These are phyloP conservation scores for Palloptera scutellata DNA, from an alignment of 2,888 invertebrate species.

Conservation along the genomic window DNA sequence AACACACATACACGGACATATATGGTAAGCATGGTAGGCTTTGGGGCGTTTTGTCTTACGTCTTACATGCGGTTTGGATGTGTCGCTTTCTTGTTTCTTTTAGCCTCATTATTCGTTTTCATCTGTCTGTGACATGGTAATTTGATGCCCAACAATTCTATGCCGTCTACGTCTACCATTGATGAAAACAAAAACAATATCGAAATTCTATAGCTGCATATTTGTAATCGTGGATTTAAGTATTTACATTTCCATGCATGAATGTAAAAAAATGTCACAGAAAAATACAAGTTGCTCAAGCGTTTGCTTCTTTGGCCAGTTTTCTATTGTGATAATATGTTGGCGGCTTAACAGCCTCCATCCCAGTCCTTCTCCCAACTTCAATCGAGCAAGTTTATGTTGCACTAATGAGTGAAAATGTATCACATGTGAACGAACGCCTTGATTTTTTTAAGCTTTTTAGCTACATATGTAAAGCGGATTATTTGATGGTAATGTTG, in stretches of 20 bases:
- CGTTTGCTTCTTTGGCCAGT: background rate
- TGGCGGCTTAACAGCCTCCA: too few relatives aligned
- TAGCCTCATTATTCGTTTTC: constrained; percentile 34
- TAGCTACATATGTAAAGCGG: constrained; percentile 41
- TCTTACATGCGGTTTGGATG: constrained; percentile 2
- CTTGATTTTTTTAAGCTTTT: constrained; percentile 36
- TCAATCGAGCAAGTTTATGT: background rate
- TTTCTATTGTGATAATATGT: too few relatives aligned
- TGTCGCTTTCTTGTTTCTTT: constrained; percentile 21
- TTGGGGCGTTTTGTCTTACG: constrained; percentile 22
- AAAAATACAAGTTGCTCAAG: background rate
- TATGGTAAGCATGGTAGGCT: constrained; percentile 25
- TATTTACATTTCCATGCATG: background rate
- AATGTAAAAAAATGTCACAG: background rate
- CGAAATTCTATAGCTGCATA: background rate
- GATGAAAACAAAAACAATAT: too few relatives aligned
- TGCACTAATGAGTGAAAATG: background rate
- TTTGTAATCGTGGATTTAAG: background rate
- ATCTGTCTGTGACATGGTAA: constrained; percentile 44
- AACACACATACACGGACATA: constrained; percentile 17
- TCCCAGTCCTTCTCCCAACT: too few relatives aligned
- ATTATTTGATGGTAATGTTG: constrained; percentile 28
- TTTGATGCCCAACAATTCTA: constrained; percentile 40
- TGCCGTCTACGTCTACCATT: too few relatives aligned
- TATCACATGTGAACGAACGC: background rate